Conservation (phyloP, 2,797 vertebrate species). For the Dermochelys coriacea region DNA sequence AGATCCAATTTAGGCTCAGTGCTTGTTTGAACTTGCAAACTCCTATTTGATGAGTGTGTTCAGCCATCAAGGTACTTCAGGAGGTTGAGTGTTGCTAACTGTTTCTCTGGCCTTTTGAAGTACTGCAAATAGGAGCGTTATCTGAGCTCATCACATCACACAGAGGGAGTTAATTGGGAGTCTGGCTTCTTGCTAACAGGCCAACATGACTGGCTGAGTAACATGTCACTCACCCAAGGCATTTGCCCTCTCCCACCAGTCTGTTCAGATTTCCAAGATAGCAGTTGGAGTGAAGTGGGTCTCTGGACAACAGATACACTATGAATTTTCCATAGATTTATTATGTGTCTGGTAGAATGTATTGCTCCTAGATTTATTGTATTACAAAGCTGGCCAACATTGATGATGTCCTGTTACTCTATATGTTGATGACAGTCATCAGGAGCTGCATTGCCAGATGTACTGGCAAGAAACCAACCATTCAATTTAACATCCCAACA, state of each 20-base stretch:
- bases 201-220: constrained; percentile 13
- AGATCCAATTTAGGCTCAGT: constrained; percentile 9
- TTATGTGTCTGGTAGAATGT: background rate
- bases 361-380: fast-evolving
- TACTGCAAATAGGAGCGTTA: background rate
- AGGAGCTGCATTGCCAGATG: constrained; percentile 40
- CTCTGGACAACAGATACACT: background rate
- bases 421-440: background rate
- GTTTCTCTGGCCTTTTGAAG: constrained; percentile 52
- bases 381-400: background rate
- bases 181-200: constrained; percentile 1
- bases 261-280: constrained; percentile 7
- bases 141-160: background rate
- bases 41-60: background rate
- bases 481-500: background rate
- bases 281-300: constrained; percentile 1
- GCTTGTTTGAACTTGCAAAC: constrained; percentile 17
- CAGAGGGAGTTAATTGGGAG: constrained; percentile 49
- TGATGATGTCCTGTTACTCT: background rate
- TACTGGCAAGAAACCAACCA: constrained; percentile 11
- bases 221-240: background rate
- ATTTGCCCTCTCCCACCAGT: constrained; percentile 17
- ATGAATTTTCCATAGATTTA: constrained; percentile 38
- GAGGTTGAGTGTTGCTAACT: background rate
- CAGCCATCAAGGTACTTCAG: constrained; percentile 31